These are phyloP conservation scores for Akabosia matsudoensis DNA, from an alignment of 1,140 invertebrate genomes.

Conservation along the genomic window DNA sequence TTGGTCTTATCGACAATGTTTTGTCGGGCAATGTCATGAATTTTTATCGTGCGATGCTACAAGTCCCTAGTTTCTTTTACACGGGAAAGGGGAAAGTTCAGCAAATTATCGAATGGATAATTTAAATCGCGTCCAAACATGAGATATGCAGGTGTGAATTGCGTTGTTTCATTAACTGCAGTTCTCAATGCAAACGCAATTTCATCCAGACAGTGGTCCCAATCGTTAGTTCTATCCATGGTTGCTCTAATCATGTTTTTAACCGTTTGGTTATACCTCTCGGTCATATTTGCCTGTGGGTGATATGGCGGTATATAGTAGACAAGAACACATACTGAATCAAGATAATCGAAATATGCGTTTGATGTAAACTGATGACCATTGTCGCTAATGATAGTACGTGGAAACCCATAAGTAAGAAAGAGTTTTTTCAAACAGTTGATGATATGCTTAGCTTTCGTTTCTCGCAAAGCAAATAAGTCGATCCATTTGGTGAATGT, in stretches of 20 bases:
- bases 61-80: background rate
- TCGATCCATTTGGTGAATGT: slow-evolving; percentile 54
- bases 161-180: slow-evolving; percentile 48
- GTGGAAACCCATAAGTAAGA: background rate
- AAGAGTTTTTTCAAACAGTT: slow-evolving; percentile 20
- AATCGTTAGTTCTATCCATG: slow-evolving; percentile 47
- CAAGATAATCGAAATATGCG: background rate
- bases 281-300: slow-evolving; percentile 51
- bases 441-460: slow-evolving; percentile 34
- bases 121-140: slow-evolving; percentile 50
- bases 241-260: slow-evolving; percentile 51
- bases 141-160: slow-evolving; percentile 50
- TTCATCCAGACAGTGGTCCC: slow-evolving; percentile 49
- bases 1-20: background rate
- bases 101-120: background rate
- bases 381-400: slow-evolving; percentile 19
- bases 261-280: slow-evolving; percentile 53
- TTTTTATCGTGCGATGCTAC: background rate
- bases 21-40: background rate
- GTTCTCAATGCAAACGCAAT: slow-evolving; percentile 53
- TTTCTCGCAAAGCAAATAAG: slow-evolving; percentile 52
- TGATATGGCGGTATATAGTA: slow-evolving; percentile 50
- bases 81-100: background rate
- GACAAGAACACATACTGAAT: background rate
- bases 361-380: slow-evolving; percentile 1